Evolutionary conservation across 1,140 invertebrate species (phyloP), one percentile per base, ranked within the genome.

Genomic region (Teleogryllus occipitalis): DNA sequence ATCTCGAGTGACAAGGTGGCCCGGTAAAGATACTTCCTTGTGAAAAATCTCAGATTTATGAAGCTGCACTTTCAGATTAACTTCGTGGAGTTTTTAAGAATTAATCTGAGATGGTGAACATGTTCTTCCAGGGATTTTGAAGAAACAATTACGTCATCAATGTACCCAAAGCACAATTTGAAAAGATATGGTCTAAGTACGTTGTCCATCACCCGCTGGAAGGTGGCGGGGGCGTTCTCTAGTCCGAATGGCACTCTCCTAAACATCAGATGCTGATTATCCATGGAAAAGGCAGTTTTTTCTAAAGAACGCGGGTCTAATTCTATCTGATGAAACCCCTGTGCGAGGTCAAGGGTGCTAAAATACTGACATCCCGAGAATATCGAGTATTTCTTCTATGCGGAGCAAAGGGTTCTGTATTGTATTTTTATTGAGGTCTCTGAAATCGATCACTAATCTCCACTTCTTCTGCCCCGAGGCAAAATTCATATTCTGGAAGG

Each of bases 341-440:
- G 84, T 0, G 83, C 83, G 18, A 90, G 78, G 82, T 91, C 89
- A 1, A 90, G 79, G 1, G 85, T 86, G 6, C 84, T 83, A 81
- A 90, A 90, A 81, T 86, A 88, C 75, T 83, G 84, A 54, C 84
- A 83, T 22, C 6, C 85, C 85, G 18, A 90, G 78, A 48, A 85
- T 83, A 81, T 89, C 86, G 76, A 87, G 78, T 39, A 86, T 86
- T 27, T 89, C 87, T 7, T 85, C 83, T 14, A 90, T 89, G 12
- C 86, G 80, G n/a, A n/a, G n/a, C n/a, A n/a, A n/a, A n/a, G n/a
- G n/a, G n/a, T n/a, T n/a, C n/a, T n/a, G n/a, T n/a, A n/a, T n/a
- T n/a, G n/a, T n/a, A n/a, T n/a, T n/a, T n/a, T n/a, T n/a, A n/a
- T n/a, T n/a, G n/a, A n/a, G n/a, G n/a, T n/a, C n/a, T n/a, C n/a